Base-by-base conservation (phyloP, 2,113 vertebrate species). In the Redunca redunca region DNA sequence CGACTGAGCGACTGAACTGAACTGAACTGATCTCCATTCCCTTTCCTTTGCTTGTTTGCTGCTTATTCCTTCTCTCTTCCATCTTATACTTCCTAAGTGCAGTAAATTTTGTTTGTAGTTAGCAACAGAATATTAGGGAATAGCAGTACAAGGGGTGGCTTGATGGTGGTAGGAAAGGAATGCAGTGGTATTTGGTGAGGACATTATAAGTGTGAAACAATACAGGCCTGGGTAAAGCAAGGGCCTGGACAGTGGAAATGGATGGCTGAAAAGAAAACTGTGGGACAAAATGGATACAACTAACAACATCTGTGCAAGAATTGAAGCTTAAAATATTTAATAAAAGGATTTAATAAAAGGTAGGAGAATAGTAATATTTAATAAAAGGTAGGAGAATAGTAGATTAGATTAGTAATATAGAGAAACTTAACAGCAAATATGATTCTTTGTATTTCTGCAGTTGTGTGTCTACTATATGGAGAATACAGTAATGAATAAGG, bases 301-400 rank as follows among this genome's bases (percentile, higher is more conserved):
- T 64, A 90, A 46, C 2, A 60, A 55, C 25, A 83, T 36, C 26
- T 64, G 46, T 52, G 2, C 10, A 71, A 89, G 10, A 53, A 26
- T 10, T 80, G 13, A 92, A 80, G 17, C 52, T 91, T 91, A 36
- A 46, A 82, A 80, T 53, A 50, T 84, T 95, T 91, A 53, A 40
- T 77, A 71, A 55, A 52, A 7, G 40, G 1, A 52, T 78, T 84
- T 60, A 67, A 13, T 74, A 60, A 67, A 64, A 52, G 43, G 77
- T 48, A 9, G 60, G 60, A 30, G 60, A 62, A 62, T 30, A 30
- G 60, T 60, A 33, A 5, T 1, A 43, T 64, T 83, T 60, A 78
- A 23, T 91, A 53, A 80, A 64, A 82, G 11, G 80, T 53, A 53
- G 12, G 81, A 55, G 50, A 53, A 36, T 36, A 81, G 6, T 78